These are phyloP conservation scores for Nibea albiflora DNA, from an alignment of 2,113 vertebrate species.

Conservation along the genomic window DNA sequence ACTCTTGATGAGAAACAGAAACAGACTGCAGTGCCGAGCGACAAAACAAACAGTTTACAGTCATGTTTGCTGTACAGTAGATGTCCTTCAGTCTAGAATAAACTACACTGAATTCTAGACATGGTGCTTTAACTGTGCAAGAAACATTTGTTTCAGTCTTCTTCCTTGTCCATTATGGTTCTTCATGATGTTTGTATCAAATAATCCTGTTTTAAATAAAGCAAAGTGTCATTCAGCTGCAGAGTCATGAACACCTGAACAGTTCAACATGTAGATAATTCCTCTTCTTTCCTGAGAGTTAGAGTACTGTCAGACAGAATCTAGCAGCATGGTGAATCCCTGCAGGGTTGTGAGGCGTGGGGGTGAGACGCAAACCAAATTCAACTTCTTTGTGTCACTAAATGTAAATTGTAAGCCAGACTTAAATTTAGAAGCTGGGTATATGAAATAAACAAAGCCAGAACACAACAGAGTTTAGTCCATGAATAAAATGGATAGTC, in stretches of 20 bases:
- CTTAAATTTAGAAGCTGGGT: too few relatives aligned
- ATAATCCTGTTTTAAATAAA: conserved; percentile 66
- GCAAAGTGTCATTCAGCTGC: conserved; percentile 47
- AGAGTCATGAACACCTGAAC: conserved; percentile 35
- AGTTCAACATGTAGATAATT: neutral
- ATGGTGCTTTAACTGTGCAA: neutral
- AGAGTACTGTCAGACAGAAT: too few relatives aligned
- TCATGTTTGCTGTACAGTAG: neutral
- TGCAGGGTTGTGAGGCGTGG: too few relatives aligned
- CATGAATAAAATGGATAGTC: too few relatives aligned
- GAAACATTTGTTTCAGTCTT: neutral
- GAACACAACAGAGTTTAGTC: too few relatives aligned
- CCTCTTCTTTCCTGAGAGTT: neutral
- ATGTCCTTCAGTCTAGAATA: neutral
- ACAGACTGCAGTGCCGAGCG: neutral
- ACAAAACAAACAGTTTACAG: neutral
- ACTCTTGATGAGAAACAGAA: conserved; percentile 25
- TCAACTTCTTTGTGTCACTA: too few relatives aligned
- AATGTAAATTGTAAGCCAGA: too few relatives aligned
- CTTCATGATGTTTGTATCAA: conserved; percentile 53
- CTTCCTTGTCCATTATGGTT: neutral
- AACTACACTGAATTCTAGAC: neutral
- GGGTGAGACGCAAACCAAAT: too few relatives aligned
- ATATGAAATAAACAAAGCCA: too few relatives aligned
- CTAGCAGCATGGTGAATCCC: too few relatives aligned